These are phyloP conservation scores for Grammomys dolichurus DNA, from an alignment of 2,113 vertebrate species.

Conservation along the genomic window DNA sequence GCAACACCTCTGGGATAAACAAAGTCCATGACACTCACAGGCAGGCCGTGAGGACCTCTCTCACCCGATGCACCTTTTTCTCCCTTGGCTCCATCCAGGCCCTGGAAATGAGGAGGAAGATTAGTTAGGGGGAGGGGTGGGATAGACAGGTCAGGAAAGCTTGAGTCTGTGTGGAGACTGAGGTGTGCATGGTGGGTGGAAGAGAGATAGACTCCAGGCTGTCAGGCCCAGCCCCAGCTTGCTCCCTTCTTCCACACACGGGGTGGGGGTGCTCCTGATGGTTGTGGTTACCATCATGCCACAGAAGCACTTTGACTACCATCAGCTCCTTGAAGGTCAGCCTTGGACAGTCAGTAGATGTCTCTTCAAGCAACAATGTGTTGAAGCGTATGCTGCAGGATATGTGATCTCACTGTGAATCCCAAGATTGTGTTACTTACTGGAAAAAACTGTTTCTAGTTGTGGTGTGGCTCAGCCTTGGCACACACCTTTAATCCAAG, in stretches of 20 bases:
- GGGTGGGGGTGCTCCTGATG: not conserved
- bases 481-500: no score
- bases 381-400: not conserved
- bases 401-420: no score
- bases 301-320: not conserved
- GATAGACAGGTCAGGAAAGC: not conserved
- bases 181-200: not conserved
- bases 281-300: not conserved
- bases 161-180: not conserved
- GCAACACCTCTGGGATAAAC: not conserved
- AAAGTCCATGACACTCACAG: slow-evolving; percentile 82
- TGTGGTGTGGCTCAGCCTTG: no score
- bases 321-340: not conserved
- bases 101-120: slow-evolving; percentile 76
- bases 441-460: no score
- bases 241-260: not conserved
- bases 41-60: slow-evolving; percentile 81
- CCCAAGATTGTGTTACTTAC: no score
- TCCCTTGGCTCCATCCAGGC: slow-evolving; percentile 88
- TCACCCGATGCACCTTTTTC: slow-evolving; percentile 86
- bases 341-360: not conserved
- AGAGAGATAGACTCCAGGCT: not conserved
- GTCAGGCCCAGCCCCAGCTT: not conserved
- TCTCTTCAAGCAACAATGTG: not conserved
- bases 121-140: not conserved